phyloP scores from a whole-genome alignment of 2,888 invertebrate species.

The Pyrgus malvae region DNA sequence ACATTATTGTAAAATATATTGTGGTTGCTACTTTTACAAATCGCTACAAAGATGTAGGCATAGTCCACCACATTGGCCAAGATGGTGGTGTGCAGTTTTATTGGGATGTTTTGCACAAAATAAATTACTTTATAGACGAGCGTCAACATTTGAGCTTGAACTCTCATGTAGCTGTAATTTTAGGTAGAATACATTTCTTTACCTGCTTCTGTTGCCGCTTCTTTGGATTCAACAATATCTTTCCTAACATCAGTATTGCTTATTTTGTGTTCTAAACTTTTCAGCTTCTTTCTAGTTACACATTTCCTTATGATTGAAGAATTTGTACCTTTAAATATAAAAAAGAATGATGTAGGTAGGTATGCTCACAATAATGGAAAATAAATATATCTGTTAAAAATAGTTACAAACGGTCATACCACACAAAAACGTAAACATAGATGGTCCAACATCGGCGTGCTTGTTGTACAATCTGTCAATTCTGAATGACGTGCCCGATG shows the following conservation, averaged over 20 bases:
- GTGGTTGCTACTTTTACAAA: no score
- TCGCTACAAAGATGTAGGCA: no score
- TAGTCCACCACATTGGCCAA: no score
- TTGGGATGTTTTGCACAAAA: no score
- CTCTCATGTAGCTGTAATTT: no score
- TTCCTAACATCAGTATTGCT: neutral
- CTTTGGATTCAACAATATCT: neutral
- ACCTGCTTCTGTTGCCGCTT: conserved; percentile 6
- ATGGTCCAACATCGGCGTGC: conserved; percentile 47
- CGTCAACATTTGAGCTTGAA: no score
- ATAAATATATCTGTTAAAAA: conserved; percentile 34
- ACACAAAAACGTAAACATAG: conserved; percentile 44
- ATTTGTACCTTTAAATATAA: conserved; percentile 22
- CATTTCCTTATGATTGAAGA: conserved; percentile 19
- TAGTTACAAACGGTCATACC: neutral
- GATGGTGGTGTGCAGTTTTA: no score
- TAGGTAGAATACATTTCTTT: neutral
- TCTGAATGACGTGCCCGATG: conserved; percentile 12
- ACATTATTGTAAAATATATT: no score
- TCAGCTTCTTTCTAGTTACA: neutral
- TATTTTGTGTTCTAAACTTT: neutral
- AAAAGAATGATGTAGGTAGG: no score
- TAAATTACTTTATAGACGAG: no score
- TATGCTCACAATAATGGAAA: no score
- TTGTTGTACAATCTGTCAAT: conserved; percentile 33